Evolutionary conservation across 1,140 invertebrate species (phyloP), one percentile per base, ranked within the genome.

Genomic region (Apis dorsata): DNA sequence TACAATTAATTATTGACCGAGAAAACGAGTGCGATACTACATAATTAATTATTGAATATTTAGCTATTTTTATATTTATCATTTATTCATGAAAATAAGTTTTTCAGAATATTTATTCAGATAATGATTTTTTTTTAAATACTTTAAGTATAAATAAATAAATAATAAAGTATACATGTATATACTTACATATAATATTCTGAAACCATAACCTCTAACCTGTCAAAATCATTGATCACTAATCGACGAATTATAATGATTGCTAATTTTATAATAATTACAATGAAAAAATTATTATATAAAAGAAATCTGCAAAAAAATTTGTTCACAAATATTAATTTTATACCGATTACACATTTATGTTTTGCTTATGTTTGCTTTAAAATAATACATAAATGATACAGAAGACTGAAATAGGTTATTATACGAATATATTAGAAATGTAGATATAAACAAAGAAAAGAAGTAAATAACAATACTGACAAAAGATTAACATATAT

Each of bases 321-420:
- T 63, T 76, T 53, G 5, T 44, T 55, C 80, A 34, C 53, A 55
- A 81, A 60, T 69, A 59, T 53, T 76, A 76, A 69, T 81, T 53
- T 11, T 12, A 55, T 57, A 28, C n/a, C 34, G 17, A n/a, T 68
- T 59, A 9, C 24, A 53, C 55, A 13, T 55, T 55, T 74, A 65
- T 85, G 60, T 82, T 63, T 78, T n/a, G n/a, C n/a, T n/a, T 44
- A 21, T n/a, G 63, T 62, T 79, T 65, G 19, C 84, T n/a, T 53
- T 24, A 53, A 15, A 81, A 76, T 34, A 63, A 75, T 81, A 76
- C 71, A 59, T 81, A 68, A 81, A 76, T 44, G 80, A 81, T 81
- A 59, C 49, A 60, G n/a, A n/a, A 70, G 57, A 44, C 11, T 21
- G 55, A 71, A 59, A 83, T 79, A 71, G 66, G 21, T 83, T 59